These are phyloP conservation scores for Cephus pulcher DNA, from an alignment of 2,888 invertebrate species.

Conservation along the genomic window DNA sequence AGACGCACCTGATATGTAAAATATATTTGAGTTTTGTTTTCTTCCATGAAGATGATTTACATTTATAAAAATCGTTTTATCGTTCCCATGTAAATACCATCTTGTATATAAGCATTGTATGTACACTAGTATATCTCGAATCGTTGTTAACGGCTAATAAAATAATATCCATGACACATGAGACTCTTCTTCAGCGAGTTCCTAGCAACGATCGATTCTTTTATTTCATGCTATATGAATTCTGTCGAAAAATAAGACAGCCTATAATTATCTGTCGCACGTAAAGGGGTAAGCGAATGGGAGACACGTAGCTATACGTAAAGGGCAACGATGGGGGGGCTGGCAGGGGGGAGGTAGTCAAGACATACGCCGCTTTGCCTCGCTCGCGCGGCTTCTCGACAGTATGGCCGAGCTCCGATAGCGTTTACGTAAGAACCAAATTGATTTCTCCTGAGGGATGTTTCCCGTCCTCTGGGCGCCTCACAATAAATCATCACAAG, in stretches of 20 bases:
- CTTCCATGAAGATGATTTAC: slow-evolving; percentile 52
- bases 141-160: slow-evolving; percentile 62
- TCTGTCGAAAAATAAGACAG: too few relatives aligned
- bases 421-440: slow-evolving; percentile 38
- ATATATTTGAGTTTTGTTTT: slow-evolving; percentile 48
- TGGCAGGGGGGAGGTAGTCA: too few relatives aligned
- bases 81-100: slow-evolving; percentile 55
- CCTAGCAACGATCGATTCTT: too few relatives aligned
- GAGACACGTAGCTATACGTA: too few relatives aligned
- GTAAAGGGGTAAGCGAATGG: too few relatives aligned
- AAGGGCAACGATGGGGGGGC: too few relatives aligned
- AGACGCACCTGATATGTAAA: slow-evolving; percentile 8
- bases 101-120: slow-evolving; percentile 61
- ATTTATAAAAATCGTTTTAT: slow-evolving; percentile 33
- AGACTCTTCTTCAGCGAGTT: too few relatives aligned
- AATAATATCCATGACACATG: slow-evolving; percentile 47
- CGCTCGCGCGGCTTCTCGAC: slow-evolving; percentile 11
- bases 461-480: slow-evolving; percentile 42
- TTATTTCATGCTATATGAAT: too few relatives aligned
- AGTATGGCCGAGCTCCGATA: slow-evolving; percentile 47
- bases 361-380: too few relatives aligned
- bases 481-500: slow-evolving; percentile 56
- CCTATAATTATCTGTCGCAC: too few relatives aligned
- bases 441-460: slow-evolving; percentile 35
- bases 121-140: slow-evolving; percentile 41